Evolutionary conservation across 2,888 invertebrate genomes (phyloP), one percentile per base, ranked within the genome.

Genomic region (Cordilura impudica): DNA sequence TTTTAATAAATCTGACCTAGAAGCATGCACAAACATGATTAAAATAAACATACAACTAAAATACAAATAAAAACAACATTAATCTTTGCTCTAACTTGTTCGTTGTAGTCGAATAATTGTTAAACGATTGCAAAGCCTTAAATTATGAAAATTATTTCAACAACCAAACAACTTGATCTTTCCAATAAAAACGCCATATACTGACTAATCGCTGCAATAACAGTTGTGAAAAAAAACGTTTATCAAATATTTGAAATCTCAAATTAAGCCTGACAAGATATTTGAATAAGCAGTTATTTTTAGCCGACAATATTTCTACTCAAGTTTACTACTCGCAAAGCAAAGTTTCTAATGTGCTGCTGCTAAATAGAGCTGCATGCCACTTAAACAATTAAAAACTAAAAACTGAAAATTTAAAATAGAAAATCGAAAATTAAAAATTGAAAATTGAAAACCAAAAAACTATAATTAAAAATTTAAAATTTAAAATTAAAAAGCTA

Each of bases 261-360:
- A 78, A 77, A 69, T 81, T 81, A 71, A 71, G 74, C 77, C 65
- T 77, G 82, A 79, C 81, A 77, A 78, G 80, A 77, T 72, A 75
- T 80, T 81, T 76, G 72, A 78, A 79, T 79, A 72, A 79, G 65
- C 70, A 74, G 73, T 78, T 60, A 65, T n/a, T n/a, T n/a, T n/a
- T n/a, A n/a, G n/a, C n/a, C n/a, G n/a, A n/a, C n/a, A n/a, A n/a
- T n/a, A n/a, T n/a, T n/a, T n/a, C 72, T 49, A n/a, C n/a, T 51
- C 12, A 21, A n/a, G 26, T 7, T n/a, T n/a, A n/a, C n/a, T 21
- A 21, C 7, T 21, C n/a, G n/a, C n/a, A n/a, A n/a, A n/a, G n/a
- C n/a, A n/a, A n/a, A n/a, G n/a, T n/a, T n/a, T n/a, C n/a, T n/a
- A n/a, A n/a, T n/a, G n/a, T n/a, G n/a, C n/a, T n/a, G n/a, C n/a